Evolutionary conservation across 2,797 vertebrate genomes (phyloP), one percentile per base, ranked within the genome.

Genomic region (Chaenodraco wilsoni): DNA sequence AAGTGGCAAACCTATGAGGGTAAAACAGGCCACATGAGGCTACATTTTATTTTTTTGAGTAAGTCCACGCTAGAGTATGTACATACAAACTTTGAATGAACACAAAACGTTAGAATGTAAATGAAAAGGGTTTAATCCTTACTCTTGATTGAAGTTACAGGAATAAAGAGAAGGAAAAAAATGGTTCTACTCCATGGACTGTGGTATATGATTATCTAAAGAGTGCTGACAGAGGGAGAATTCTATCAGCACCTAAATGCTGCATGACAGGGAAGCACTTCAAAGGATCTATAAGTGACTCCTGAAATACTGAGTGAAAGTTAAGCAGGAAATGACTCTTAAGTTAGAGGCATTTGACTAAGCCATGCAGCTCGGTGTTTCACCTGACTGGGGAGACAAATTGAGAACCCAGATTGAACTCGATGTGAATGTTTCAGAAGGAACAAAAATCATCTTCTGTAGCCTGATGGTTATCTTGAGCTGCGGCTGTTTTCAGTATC

Each of bases 221-320:
- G 85, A 89, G 84, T 86, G 87, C 83, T 85, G 89, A 86, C 85
- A 89, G 92, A 90, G 86, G 78, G 89, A 89, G 89, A 90, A 87
- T 91, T 92, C 84, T 88, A 89, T 91, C 89, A 87, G 89, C 81
- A 89, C 83, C 90, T 91, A 92, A 95, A 94, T 91, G 87, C 90
- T 91, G 87, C 87, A 88, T 92, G 92, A 94, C 93, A 93, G 89
- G 74, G 85, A 85, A 85, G 89, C 79, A 94, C 92, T 94, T 95
- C 92, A 95, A 94, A 95, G 90, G 89, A 84, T 90, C 87, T 72
- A 88, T 89, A 91, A 92, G 84, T 88, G 87, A 90, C 87, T 92
- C 87, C 87, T 91, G 88, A 90, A 92, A 93, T 85, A 88, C 85
- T 69, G 84, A 90, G 81, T 85, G 89, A 91, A 91, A 90, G 92